Base-by-base conservation (phyloP, 53 echinoderm and acorn worm species). In the Holothuria leucospilota region DNA sequence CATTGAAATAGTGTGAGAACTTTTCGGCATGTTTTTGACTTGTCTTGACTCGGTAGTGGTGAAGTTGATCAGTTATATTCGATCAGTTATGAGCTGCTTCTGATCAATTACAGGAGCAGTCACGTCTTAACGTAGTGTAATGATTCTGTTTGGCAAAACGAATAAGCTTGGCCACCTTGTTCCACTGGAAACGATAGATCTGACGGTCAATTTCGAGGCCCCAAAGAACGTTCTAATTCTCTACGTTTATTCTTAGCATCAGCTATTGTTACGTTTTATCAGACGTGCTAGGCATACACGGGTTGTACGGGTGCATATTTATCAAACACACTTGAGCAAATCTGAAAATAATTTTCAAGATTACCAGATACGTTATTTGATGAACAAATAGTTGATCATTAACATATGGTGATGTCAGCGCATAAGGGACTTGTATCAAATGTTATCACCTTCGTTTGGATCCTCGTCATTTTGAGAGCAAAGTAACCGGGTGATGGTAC, bases 181-280 rank as follows among this genome's bases (percentile, higher is more conserved):
- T 61, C n/a, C 62, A 3, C 62, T 61, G 62, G n/a, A 20, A 20
- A n/a, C 62, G 62, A 61, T 61, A 20, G 18, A 61, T 3, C n/a
- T 61, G 62, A n/a, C 62, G 62, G 62, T 61, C 62, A 61, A 61
- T 61, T 61, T 61, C 62, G n/a, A 61, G n/a, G n/a, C n/a, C n/a
- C n/a, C 4, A 2, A 61, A 61, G 62, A 61, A 20, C 62, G n/a
- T 61, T 61, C 62, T 61, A 61, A 61, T 61, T 61, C n/a, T n/a
- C 6, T 18, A 61, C 62, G n/a, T 61, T 61, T 61, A n/a, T n/a
- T 20, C n/a, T 61, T 61, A n/a, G 62, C 62, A n/a, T 61, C 62
- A 20, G 62, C n/a, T 61, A 61, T 61, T 61, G 18, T n/a, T 61
- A 20, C n/a, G n/a, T n/a, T n/a, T n/a, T n/a, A n/a, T n/a, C n/a